Conservation (phyloP, 2,888 invertebrate genomes). For the Baccha elongata region DNA sequence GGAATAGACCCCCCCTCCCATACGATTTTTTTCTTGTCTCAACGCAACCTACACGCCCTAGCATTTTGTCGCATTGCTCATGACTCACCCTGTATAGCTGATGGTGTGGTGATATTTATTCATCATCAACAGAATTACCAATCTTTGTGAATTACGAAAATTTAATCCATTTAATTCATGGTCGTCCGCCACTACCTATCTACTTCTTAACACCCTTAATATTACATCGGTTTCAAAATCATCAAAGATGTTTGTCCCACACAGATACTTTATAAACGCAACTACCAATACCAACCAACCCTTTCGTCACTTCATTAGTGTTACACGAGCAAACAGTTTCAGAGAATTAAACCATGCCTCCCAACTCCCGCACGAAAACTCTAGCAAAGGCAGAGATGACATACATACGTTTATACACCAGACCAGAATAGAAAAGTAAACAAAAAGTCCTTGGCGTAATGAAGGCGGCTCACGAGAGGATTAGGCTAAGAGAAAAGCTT, state of each 20-base stretch:
- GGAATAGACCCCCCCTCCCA: too few species aligned
- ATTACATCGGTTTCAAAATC: conserved; percentile 8
- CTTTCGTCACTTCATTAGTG: conserved; percentile 68
- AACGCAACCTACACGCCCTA: too few species aligned
- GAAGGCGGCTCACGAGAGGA: conserved; percentile 56
- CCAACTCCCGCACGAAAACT: neutral
- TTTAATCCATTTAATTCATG: conserved; percentile 64
- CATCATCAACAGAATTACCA: conserved; percentile 48
- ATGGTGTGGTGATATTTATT: neutral
- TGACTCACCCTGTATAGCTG: neutral
- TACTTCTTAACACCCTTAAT: neutral
- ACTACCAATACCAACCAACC: conserved; percentile 19
- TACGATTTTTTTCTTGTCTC: too few species aligned
- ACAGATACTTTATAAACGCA: neutral
- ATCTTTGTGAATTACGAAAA: conserved; percentile 40
- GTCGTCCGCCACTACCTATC: conserved; percentile 38
- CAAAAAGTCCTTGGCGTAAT: conserved; percentile 47
- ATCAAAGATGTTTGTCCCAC: conserved; percentile 22
- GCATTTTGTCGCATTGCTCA: too few species aligned
- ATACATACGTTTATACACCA: neutral
- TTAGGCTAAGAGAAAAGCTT: conserved; percentile 14
- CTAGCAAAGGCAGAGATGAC: neutral
- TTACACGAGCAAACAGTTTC: conserved; percentile 51
- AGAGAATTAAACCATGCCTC: conserved; percentile 10
- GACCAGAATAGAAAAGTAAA: conserved; percentile 24